Base-by-base conservation (phyloP, 2,113 vertebrate genomes). In the human region DNA sequence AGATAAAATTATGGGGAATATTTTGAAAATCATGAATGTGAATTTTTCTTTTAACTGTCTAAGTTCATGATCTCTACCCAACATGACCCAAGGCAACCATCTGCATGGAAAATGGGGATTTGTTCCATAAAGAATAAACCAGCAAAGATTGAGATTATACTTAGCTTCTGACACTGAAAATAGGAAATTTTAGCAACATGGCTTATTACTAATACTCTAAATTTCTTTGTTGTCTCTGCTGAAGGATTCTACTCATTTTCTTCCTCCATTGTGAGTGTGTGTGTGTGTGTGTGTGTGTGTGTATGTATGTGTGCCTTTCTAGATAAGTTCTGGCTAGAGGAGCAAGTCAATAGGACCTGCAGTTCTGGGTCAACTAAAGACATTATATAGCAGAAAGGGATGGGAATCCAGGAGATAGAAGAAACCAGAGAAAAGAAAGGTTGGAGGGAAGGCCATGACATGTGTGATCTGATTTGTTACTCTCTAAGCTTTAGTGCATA, bases 31-130 rank as follows among this genome's bases (percentile, higher is more conserved):
- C 52, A 50, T 78, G 52, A 92, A 27, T 35, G 22, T 45, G 40
- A 87, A 88, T n/a, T 59, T 93, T 45, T 70, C 52, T 88, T 86
- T 92, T 73, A 45, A 32, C 4, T 83, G n/a, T 68, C 27, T 89
- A n/a, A 70, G 22, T 66, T 94, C 38, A 32, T 85, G 22, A 30
- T 57, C 13, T 83, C 30, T 14, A 68, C 57, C 22, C 14, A 84
- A 6, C 12, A 73, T 84, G 57, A 9, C 23, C 64, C 14, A 30
- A 84, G n/a, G 40, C 35, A 83, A 70, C 22, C 40, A 83, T 40
- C 55, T 50, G 43, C 40, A 8, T n/a, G 84, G 3, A 11, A 92
- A 75, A 86, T 79, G 52, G 95, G 90, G 27, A 35, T 89, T 73
- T 90, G 27, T 48, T 30, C 27, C 48, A 76, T n/a, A 90, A 84